A percentile compares a stretch with the other conserved stretches of the same genome.
Evolutionary conservation across 2,797 vertebrate species (phyloP).

Genomic region (Brachyrhaphis roseni): DNA sequence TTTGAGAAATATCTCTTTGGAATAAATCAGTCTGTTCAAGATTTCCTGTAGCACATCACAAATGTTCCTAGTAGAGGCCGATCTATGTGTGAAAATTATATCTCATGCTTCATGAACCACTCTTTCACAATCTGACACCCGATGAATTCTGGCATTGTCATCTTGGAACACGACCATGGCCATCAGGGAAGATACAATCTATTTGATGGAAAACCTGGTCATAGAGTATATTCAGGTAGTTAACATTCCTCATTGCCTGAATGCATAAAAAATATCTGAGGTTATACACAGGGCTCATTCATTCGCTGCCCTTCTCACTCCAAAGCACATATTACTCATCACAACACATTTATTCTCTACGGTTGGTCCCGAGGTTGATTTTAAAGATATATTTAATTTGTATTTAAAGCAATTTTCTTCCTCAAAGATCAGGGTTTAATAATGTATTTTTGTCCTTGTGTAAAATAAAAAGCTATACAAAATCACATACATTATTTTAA

Average conservation of each 20-base stretch:
- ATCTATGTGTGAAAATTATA: neutral
- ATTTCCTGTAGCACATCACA: neutral
- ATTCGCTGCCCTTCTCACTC: neutral
- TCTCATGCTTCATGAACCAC: neutral
- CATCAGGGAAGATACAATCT: neutral
- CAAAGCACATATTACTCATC: constrained; percentile 5
- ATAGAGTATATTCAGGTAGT: neutral
- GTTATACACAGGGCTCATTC: too few relatives aligned
- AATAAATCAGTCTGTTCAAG: neutral
- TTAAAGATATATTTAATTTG: neutral
- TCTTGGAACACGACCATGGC: neutral
- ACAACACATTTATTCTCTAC: neutral
- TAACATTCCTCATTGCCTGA: neutral
- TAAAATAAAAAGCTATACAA: neutral
- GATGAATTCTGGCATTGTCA: neutral
- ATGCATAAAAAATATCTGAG: neutral
- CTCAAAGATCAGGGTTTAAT: neutral
- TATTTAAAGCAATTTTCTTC: neutral
- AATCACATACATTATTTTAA: neutral
- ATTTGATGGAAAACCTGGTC: constrained; percentile 6
- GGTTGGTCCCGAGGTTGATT: neutral
- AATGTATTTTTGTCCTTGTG: neutral
- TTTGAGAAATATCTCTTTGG: neutral
- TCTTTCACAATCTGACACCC: neutral
- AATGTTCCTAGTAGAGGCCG: neutral